Conservation (phyloP, 2,888 invertebrate genomes). For the Euclidia mi region DNA sequence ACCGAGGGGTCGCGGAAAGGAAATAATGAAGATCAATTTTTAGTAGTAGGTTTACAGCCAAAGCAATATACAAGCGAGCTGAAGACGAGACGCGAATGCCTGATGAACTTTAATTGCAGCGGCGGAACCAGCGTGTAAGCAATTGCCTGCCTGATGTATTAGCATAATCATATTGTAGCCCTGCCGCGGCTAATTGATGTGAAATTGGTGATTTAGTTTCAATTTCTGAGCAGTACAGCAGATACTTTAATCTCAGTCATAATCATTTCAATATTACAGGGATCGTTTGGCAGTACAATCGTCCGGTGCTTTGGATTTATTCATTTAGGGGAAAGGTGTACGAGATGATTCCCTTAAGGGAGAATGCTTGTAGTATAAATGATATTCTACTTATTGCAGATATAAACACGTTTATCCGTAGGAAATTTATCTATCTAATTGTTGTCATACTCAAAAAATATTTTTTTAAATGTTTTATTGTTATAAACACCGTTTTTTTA, state of each 20-base stretch:
- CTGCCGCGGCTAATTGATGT: constrained; percentile 71
- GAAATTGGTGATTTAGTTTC: constrained; percentile 66
- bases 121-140: constrained; percentile 70
- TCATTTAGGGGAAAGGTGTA: constrained; percentile 38
- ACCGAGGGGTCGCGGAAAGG: constrained; percentile 50
- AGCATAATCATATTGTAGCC: constrained; percentile 78
- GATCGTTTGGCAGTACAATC: constrained; percentile 33
- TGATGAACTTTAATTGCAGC: constrained; percentile 81
- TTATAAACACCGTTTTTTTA: too few relatives aligned
- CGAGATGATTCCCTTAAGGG: too few relatives aligned
- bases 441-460: too few relatives aligned
- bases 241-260: constrained; percentile 48
- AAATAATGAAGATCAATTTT: constrained; percentile 60
- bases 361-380: too few relatives aligned
- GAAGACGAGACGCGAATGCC: constrained; percentile 73
- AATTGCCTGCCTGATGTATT: constrained; percentile 76
- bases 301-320: constrained; percentile 34
- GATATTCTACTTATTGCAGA: too few relatives aligned
- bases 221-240: constrained; percentile 42
- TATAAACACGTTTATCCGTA: too few relatives aligned
- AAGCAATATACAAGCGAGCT: constrained; percentile 69
- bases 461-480: too few relatives aligned
- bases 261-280: constrained; percentile 44
- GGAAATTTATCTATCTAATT: too few relatives aligned
- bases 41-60: constrained; percentile 60